Conservation (phyloP, 2,113 vertebrate species). For the Anarrhichthys ocellatus region DNA sequence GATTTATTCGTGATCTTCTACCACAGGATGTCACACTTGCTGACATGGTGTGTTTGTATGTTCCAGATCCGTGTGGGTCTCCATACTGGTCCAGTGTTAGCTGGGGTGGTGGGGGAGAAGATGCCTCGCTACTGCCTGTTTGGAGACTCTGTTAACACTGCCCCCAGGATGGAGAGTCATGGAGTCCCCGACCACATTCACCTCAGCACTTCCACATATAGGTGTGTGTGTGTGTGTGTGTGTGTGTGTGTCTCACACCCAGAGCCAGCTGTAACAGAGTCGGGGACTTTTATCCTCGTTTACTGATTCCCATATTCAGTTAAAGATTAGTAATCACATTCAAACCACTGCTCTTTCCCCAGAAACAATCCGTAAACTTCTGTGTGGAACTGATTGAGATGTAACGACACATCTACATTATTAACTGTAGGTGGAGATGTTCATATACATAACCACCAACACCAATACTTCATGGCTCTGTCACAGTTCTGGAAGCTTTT, state of each 20-base stretch:
- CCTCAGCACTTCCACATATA: slow-evolving; percentile 80
- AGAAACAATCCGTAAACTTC: too few species aligned
- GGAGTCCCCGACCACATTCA: slow-evolving; percentile 83
- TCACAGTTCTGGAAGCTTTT: too few species aligned
- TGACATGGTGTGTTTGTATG: not conserved
- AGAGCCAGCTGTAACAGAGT: too few species aligned
- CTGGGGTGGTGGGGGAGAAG: slow-evolving; percentile 86
- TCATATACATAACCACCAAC: too few species aligned
- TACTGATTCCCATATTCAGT: too few species aligned
- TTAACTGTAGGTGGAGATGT: too few species aligned
- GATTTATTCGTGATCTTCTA: not conserved
- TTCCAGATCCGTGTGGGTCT: slow-evolving; percentile 84
- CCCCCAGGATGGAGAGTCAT: slow-evolving; percentile 84
- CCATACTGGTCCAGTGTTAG: slow-evolving; percentile 80
- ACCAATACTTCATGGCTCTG: too few species aligned
- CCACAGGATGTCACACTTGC: not conserved
- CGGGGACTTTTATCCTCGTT: too few species aligned
- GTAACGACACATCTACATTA: too few species aligned
- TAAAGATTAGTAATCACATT: too few species aligned
- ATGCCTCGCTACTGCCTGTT: slow-evolving; percentile 85
- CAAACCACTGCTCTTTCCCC: too few species aligned
- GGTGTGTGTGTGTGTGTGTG: slow-evolving; percentile 33
- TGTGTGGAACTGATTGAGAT: too few species aligned
- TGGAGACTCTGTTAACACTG: slow-evolving; percentile 86
- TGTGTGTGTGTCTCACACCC: not conserved